phyloP scores from a whole-genome alignment of 2,888 invertebrate species.

The Caenorhabditis virilis region DNA sequence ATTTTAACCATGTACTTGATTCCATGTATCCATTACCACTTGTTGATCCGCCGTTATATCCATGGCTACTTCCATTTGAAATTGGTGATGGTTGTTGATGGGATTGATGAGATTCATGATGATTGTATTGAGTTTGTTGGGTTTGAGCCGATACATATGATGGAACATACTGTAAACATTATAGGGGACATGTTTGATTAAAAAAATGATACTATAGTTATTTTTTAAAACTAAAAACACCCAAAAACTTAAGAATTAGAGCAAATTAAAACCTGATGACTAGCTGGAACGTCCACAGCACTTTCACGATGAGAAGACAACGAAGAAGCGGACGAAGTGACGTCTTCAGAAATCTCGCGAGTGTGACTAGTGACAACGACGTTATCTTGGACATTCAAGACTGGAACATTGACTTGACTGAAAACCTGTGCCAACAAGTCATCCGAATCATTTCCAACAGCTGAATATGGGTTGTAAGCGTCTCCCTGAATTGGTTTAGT shows the following conservation, averaged over 20 bases:
- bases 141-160: slow-evolving; percentile 26
- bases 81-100: slow-evolving; percentile 34
- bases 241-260: slow-evolving; percentile 1
- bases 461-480: slow-evolving; percentile 10
- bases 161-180: slow-evolving; percentile 38
- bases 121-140: slow-evolving; percentile 21
- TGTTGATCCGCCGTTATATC: slow-evolving; percentile 30
- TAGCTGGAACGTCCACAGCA: slow-evolving; percentile 38
- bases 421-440: slow-evolving; percentile 53
- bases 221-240: not conserved
- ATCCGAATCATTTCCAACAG: slow-evolving; percentile 8
- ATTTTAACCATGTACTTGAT: too few relatives aligned
- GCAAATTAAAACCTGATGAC: slow-evolving; percentile 19
- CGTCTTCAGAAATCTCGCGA: slow-evolving; percentile 13
- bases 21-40: too few relatives aligned
- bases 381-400: slow-evolving; percentile 8
- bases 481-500: too few relatives aligned
- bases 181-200: too few relatives aligned
- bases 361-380: slow-evolving; percentile 15
- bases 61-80: slow-evolving; percentile 36
- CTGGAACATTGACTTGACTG: slow-evolving; percentile 21
- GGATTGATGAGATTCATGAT: slow-evolving; percentile 17
- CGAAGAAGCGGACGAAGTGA: slow-evolving; percentile 15
- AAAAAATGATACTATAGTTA: not conserved
- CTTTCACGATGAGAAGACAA: slow-evolving; percentile 35